Conservation (phyloP, 2,888 invertebrate species). For the Dioctria rufipes region DNA sequence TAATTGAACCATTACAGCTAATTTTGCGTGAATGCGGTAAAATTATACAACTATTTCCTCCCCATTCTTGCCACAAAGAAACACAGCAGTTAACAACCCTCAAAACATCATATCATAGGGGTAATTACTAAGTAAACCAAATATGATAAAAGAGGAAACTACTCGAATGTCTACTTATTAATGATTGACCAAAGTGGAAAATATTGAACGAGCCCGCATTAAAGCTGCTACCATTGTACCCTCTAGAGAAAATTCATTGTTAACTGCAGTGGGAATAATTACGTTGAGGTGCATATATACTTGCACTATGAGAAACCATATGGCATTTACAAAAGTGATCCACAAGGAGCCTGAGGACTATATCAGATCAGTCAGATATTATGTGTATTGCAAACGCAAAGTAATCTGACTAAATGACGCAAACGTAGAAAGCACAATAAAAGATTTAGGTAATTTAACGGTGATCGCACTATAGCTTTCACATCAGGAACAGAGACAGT, state of each 20-base stretch:
- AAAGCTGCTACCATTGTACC: slow-evolving; percentile 37
- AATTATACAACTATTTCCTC: too few relatives aligned
- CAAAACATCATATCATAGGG: slow-evolving; percentile 4
- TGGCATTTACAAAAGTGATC: neutral
- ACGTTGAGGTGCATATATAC: too few relatives aligned
- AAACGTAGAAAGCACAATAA: slow-evolving; percentile 2
- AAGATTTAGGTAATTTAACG: too few relatives aligned
- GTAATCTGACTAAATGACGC: too few relatives aligned
- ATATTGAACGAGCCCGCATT: slow-evolving; percentile 27
- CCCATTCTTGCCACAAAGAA: too few relatives aligned
- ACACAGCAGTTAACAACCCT: neutral
- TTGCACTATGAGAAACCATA: too few relatives aligned
- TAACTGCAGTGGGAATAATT: neutral
- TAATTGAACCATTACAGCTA: too few relatives aligned
- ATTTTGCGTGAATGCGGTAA: too few relatives aligned
- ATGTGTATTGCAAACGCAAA: too few relatives aligned
- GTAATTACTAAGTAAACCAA: slow-evolving; percentile 19
- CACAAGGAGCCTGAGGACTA: neutral
- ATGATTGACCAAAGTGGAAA: neutral
- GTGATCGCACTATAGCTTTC: too few relatives aligned
- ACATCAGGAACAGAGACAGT: too few relatives aligned
- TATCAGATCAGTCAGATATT: neutral
- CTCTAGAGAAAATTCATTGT: slow-evolving; percentile 28
- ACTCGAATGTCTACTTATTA: too few relatives aligned
- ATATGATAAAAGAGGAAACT: slow-evolving; percentile 7